phyloP scores from a whole-genome alignment of 1,140 invertebrate genomes.

The Phymorhynchus buccinoides region DNA sequence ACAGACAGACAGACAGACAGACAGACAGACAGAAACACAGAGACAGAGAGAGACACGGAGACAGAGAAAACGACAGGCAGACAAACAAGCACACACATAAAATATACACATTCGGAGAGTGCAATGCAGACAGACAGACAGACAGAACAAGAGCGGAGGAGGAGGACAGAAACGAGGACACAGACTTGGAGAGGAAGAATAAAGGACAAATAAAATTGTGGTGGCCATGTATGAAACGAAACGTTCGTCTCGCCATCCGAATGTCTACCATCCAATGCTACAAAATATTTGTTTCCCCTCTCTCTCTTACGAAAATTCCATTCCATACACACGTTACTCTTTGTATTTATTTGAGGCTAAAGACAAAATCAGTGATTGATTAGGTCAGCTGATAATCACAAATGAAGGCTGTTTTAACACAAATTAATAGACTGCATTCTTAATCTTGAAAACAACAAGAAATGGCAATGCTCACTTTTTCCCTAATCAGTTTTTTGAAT shows the following conservation, averaged over 20 bases:
- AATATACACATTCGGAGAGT: too few species aligned
- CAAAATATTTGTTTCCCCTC: background rate
- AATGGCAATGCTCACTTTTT: too few species aligned
- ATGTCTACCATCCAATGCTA: too few species aligned
- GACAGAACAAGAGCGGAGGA: background rate
- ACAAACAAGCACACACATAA: background rate
- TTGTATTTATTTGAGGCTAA: too few species aligned
- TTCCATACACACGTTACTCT: background rate
- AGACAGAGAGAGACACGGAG: background rate
- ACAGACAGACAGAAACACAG: background rate
- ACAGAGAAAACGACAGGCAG: background rate
- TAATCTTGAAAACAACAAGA: too few species aligned
- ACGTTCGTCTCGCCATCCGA: too few species aligned
- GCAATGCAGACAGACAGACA: background rate
- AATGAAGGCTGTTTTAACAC: too few species aligned
- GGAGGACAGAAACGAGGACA: background rate
- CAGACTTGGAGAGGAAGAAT: background rate
- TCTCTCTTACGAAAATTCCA: background rate
- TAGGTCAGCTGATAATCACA: background rate
- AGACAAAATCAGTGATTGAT: background rate
- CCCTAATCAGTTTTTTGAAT: background rate
- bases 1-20: background rate
- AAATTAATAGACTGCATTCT: too few species aligned
- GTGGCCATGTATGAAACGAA: too few species aligned
- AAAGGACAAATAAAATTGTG: background rate